phyloP scores from a whole-genome alignment of 2,888 invertebrate genomes.

The Nymphalis polychloros region DNA sequence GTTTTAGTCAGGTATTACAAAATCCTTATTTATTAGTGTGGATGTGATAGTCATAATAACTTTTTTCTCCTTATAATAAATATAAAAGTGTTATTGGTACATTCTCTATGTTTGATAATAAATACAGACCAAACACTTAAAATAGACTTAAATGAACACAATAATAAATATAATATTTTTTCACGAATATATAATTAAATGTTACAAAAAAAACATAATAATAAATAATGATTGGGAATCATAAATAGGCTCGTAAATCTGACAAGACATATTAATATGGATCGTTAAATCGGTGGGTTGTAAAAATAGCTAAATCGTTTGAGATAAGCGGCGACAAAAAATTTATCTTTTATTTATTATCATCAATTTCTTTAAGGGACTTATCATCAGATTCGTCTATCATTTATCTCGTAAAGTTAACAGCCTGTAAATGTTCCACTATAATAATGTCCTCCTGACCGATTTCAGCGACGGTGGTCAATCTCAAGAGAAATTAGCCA shows the following conservation, averaged over 20 bases:
- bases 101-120: too few relatives aligned
- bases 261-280: slow-evolving; percentile 17
- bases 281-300: slow-evolving; percentile 20
- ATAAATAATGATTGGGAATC: slow-evolving; percentile 41
- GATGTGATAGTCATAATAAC: too few relatives aligned
- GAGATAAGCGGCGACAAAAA: slow-evolving; percentile 9
- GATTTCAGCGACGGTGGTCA: too few relatives aligned
- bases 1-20: too few relatives aligned
- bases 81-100: too few relatives aligned
- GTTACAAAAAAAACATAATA: slow-evolving; percentile 8
- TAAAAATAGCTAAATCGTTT: slow-evolving; percentile 24
- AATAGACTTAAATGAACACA: not conserved
- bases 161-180: not conserved
- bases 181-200: not conserved
- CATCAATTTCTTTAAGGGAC: not conserved
- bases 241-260: slow-evolving; percentile 39
- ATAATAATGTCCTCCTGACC: too few relatives aligned
- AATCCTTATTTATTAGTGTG: too few relatives aligned
- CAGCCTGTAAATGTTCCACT: too few relatives aligned
- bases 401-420: too few relatives aligned
- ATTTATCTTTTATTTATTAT: slow-evolving; percentile 11
- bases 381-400: not conserved
- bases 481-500: too few relatives aligned
- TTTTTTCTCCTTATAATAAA: too few relatives aligned
- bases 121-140: too few relatives aligned